A percentile compares a stretch with the other conserved stretches of the same genome.
Evolutionary conservation across 2,113 vertebrate genomes (phyloP).

Genomic region (Verasper variegatus): DNA sequence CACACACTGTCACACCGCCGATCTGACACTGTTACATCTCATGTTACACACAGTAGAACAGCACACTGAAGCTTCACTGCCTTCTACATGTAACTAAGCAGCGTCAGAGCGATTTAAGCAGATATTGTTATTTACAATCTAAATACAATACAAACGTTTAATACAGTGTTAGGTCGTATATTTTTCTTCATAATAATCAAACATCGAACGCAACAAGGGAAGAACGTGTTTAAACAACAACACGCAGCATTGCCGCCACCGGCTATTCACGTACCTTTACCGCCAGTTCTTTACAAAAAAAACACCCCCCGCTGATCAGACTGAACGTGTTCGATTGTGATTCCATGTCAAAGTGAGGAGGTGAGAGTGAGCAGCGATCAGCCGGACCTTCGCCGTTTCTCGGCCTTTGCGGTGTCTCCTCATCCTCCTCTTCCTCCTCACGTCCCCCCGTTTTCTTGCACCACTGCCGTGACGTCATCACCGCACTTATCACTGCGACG

Average conservation of each 20-base stretch:
- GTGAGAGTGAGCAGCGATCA: rapidly evolving
- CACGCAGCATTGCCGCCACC: neutral
- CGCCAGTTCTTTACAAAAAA: neutral
- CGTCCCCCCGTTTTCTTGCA: conserved; percentile 59
- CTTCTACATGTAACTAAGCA: neutral
- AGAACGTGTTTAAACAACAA: neutral
- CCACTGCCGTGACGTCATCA: conserved; percentile 68
- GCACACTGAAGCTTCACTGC: too few relatives aligned
- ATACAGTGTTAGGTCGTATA: too few relatives aligned
- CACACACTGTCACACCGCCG: neutral
- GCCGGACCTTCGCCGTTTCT: conserved; percentile 45
- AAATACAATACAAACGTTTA: neutral
- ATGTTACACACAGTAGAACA: neutral
- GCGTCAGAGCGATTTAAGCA: neutral
- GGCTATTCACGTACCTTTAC: neutral
- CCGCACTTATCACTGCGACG: conserved; percentile 34
- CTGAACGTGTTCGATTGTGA: neutral
- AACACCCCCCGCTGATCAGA: neutral
- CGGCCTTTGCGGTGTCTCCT: neutral
- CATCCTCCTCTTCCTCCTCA: neutral
- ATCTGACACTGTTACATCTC: neutral
- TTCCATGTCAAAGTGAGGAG: neutral
- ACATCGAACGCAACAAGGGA: neutral
- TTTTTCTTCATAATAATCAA: neutral
- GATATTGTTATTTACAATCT: neutral